Evolutionary conservation across 2,888 invertebrate genomes (phyloP), one percentile per base, ranked within the genome.

Genomic region (Acutogordius australiensis): DNA sequence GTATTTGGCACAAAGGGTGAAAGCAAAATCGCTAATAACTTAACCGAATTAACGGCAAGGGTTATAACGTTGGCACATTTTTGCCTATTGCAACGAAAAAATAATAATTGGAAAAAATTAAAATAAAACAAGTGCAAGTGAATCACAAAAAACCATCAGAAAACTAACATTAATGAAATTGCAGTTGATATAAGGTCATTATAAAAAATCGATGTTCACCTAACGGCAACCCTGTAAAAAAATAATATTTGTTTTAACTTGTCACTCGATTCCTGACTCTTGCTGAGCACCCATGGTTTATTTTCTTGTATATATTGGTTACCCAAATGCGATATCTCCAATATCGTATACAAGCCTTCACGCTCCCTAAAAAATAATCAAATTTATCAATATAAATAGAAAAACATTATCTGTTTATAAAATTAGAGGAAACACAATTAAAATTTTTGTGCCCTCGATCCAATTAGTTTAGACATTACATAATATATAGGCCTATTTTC

Each of bases 251-350:
- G 13, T 30, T 66, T 66, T 64, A 68, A 83, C 83, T 67, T 80
- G 80, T 65, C 86, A 80, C 60, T 78, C 77, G 1, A 4, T 8
- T 78, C 78, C 1, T 72, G 76, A 29, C 85, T 84, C 70, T 94
- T 97, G 2, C 87, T 76, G 65, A 84, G 75, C 2, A 84, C 83
- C 94, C 97, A 99, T 0, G 97, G 94, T 69, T 88, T 81, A 64
- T 81, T 80, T 1, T 77, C 73, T 73, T 99, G 97, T 81, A 99
- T 86, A 70, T 84, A 90, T 67, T 87, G 87, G 75, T 99, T 99
- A 2, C 94, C 94, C 64, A 82, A 78, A 1, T 84, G 78, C 0
- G 91, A 88, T 62, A 94, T 81, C 1, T 78, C 77, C 65, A 97
- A 73, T 64, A 94, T 79, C 69, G 82, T 80, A 18, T 82, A 76